Evolutionary conservation across 1,140 invertebrate species (phyloP).

Genomic region (Aphis gossypii): DNA sequence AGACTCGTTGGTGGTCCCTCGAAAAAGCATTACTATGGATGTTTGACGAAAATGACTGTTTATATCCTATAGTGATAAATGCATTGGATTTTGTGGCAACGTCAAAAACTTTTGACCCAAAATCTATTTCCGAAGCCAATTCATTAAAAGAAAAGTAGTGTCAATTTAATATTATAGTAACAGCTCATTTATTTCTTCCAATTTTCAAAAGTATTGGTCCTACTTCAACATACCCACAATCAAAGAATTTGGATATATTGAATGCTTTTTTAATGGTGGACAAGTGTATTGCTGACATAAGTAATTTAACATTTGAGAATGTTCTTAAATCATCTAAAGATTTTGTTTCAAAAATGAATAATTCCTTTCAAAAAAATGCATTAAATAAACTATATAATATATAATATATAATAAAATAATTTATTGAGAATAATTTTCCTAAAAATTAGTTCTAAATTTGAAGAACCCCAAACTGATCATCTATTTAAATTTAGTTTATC

Average conservation of each 20-base stretch:
- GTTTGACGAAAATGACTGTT: neutral
- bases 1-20: neutral
- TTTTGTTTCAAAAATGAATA: neutral
- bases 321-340: neutral
- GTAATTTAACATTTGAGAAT: neutral
- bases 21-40: neutral
- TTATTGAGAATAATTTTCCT: no score
- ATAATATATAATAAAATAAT: no score
- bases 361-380: neutral
- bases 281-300: neutral
- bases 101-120: neutral
- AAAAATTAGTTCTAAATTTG: no score
- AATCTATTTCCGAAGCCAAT: neutral
- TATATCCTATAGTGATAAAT: neutral
- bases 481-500: no score
- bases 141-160: neutral
- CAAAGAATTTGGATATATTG: neutral
- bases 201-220: constrained; percentile 8
- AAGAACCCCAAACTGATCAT: no score
- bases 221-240: neutral
- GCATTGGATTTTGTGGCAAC: neutral
- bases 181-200: neutral
- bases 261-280: constrained; percentile 13
- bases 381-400: no score
- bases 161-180: neutral